Base-by-base conservation (phyloP, 2,888 invertebrate genomes). In the Periphyllus acericola region DNA sequence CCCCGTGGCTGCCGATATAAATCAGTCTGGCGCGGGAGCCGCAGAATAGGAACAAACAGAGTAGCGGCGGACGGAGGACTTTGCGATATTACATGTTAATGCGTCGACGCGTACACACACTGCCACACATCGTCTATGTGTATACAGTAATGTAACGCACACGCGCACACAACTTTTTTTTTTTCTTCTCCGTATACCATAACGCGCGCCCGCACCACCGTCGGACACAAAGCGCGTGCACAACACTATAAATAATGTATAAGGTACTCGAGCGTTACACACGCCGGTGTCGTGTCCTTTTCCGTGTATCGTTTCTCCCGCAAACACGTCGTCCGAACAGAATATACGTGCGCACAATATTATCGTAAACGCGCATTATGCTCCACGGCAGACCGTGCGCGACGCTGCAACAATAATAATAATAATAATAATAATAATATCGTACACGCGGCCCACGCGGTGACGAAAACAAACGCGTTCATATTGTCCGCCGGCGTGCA, bases 401-500 rank as follows among this genome's bases (percentile, higher is more conserved):
- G 29, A 76, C 40, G 9, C 17, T 55, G 36, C 25, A n/a, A 79
- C 9, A 60, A 34, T 21, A 29, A 52, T 34, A 78, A 78, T 78
- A 29, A 79, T 34, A 79, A 79, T 79, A 78, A 21, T 52, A 6
- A 5, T 11, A 40, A 40, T n/a, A 46, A 46, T n/a, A 75, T n/a
- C 75, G 29, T 60, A 21, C 55, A 52, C 21, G 40, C 19, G 8
- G 78, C 83, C 83, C 75, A 84, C 85, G 78, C 76, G 29, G 66
- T 19, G 32, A 84, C 76, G 76, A 84, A 85, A 85, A 78, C n/a
- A 72, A 72, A 82, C 85, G 84, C 66, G 46, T 82, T 29, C 75
- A n/a, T 85, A 46, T 46, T 78, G 85, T 85, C 85, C 78, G 76
- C 66, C 66, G 84, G 76, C 84, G 68, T 68, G 29, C 60, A 85